Conservation (phyloP, 92 coral and sea anemone species). For the Siderastrea siderea region DNA sequence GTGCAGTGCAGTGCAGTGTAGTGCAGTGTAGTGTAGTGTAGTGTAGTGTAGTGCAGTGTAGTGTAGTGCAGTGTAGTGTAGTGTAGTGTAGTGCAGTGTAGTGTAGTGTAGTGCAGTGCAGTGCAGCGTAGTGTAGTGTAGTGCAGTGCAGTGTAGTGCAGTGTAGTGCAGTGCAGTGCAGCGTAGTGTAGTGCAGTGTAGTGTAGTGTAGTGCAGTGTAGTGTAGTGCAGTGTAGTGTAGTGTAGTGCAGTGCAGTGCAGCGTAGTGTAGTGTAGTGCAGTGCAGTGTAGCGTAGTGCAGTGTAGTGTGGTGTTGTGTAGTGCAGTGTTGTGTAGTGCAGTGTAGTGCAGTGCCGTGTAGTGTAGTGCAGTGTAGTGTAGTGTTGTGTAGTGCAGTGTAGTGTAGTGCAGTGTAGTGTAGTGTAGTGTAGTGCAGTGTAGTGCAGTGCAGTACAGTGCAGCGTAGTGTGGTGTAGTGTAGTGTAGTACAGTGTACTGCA, state of each 20-base stretch:
- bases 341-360: conserved; percentile 23
- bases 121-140: conserved; percentile 6
- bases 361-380: conserved; percentile 10
- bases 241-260: neutral
- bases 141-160: conserved; percentile 23
- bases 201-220: conserved; percentile 23
- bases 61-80: conserved; percentile 14
- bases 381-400: conserved; percentile 20
- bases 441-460: neutral
- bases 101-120: conserved; percentile 16
- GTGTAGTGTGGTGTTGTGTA: conserved; percentile 9
- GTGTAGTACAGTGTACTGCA: neutral
- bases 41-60: conserved; percentile 14
- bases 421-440: neutral
- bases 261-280: conserved; percentile 11
- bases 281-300: conserved; percentile 24
- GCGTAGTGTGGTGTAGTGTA: conserved; percentile 18
- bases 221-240: conserved; percentile 7
- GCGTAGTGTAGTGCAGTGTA: conserved; percentile 15
- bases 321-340: conserved; percentile 21
- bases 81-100: neutral
- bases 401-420: conserved; percentile 17
- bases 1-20: neutral
- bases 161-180: conserved; percentile 6
- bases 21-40: neutral